phyloP scores from a whole-genome alignment of 35 echinoderm and acorn worm species.

The Apostichopus californicus region DNA sequence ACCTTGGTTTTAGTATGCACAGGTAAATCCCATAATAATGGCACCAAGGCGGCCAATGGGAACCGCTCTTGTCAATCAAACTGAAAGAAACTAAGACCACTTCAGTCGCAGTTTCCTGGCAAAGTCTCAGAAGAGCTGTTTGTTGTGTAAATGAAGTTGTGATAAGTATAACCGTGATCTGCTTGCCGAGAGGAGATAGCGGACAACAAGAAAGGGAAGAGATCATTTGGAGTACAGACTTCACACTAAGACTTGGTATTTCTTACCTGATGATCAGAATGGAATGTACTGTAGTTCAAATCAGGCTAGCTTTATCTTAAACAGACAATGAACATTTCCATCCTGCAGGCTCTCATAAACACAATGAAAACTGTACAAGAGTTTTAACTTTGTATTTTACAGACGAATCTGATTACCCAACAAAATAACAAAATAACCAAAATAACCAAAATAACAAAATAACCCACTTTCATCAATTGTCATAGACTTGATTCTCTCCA shows the following conservation, averaged over 20 bases:
- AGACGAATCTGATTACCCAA: too few species aligned
- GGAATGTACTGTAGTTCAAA: neutral
- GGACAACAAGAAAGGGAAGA: neutral
- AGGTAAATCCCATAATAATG: slow-evolving; percentile 28
- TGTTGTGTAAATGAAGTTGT: slow-evolving; percentile 1
- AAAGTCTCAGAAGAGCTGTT: slow-evolving; percentile 3
- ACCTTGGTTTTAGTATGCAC: slow-evolving; percentile 27
- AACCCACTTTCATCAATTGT: too few species aligned
- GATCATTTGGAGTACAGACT: neutral
- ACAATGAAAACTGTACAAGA: too few species aligned
- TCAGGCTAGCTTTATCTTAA: too few species aligned
- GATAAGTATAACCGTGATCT: neutral
- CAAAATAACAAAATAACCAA: too few species aligned
- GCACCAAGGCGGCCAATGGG: slow-evolving; percentile 24
- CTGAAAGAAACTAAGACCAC: neutral
- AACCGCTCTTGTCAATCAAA: slow-evolving; percentile 31
- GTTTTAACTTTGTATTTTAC: too few species aligned
- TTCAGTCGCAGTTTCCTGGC: neutral
- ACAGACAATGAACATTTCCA: too few species aligned
- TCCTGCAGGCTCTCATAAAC: too few species aligned
- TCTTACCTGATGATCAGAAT: neutral
- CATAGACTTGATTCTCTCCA: too few species aligned
- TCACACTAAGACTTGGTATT: neutral
- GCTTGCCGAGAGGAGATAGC: neutral
- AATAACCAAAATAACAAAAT: too few species aligned